Evolutionary conservation across 2,113 vertebrate genomes (phyloP).

Genomic region (Corythoichthys intestinalis): DNA sequence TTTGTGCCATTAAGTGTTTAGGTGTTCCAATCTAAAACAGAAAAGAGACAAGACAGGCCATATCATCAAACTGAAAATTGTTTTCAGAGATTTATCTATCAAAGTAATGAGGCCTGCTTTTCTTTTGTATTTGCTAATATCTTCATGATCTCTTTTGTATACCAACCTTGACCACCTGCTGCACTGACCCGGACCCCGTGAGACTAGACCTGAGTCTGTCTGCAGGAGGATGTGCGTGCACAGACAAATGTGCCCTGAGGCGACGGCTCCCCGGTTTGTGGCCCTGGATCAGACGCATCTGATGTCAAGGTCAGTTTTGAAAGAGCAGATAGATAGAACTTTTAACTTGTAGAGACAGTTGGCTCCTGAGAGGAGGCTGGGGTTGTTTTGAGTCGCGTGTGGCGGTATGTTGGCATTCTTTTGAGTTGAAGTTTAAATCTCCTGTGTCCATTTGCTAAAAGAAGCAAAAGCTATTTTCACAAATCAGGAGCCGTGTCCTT

Average conservation of each 20-base stretch:
- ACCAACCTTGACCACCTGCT: background rate
- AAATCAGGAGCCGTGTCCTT: background rate
- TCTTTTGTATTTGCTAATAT: background rate
- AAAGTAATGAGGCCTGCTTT: background rate
- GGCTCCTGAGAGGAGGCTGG: background rate
- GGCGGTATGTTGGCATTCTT: background rate
- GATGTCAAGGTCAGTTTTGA: slow-evolving; percentile 40
- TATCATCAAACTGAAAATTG: background rate
- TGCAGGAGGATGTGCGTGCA: slow-evolving; percentile 15
- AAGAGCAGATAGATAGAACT: slow-evolving; percentile 21
- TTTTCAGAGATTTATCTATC: background rate
- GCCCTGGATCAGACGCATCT: slow-evolving; percentile 3
- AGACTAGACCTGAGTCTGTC: slow-evolving; percentile 22
- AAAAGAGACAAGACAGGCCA: background rate
- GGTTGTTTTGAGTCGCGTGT: background rate
- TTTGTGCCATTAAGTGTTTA: background rate
- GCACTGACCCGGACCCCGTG: slow-evolving; percentile 27
- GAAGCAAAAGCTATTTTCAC: background rate
- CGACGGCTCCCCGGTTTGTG: background rate
- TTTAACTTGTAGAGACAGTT: slow-evolving; percentile 12
- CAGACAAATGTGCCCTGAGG: slow-evolving; percentile 26
- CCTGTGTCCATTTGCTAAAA: background rate
- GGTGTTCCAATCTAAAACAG: background rate
- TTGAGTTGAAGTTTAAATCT: background rate
- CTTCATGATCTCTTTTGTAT: background rate